Base-by-base conservation (phyloP, 2,888 invertebrate species). In the Netelia virgata region DNA sequence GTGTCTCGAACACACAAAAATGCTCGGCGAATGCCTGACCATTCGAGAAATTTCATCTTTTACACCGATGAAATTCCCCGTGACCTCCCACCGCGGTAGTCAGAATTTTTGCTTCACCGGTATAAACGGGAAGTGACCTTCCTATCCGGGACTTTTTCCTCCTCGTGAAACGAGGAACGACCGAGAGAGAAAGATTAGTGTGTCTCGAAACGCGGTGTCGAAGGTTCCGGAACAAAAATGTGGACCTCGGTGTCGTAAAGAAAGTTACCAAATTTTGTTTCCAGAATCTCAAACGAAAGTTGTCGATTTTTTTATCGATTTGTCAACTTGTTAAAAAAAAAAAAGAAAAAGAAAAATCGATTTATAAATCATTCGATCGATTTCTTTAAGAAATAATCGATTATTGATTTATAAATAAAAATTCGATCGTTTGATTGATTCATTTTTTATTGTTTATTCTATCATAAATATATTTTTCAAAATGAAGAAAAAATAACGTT, bases 161-260 rank as follows among this genome's bases (percentile, higher is more conserved):
- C 28, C 50, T 28, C 28, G 50, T 74, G 47, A 63, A 23, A 61
- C 63, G 47, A 63, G 73, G 28, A 61, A 50, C 43, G 61, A 36
- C 28, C 28, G 10, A 61, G 28, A 61, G 61, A 74, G 28, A 47
- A 63, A 50, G 11, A 61, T 57, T 50, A 74, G 73, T 74, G 11
- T 16, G 47, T 41, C 50, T 28, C 47, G 73, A 61, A 74, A 74
- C 73, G 73, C 28, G 73, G 61, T 63, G 43, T 74, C 50, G 73
- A 16, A 43, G 47, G 63, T 61, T 74, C 41, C 43, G 18, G 9
- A 16, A 43, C 16, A 64, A 64, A 43, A 64, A 64, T 63, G 63
- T 63, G 63, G n/a, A 28, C 16, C 63, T 8, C 63, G 28, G 0
- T 8, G 10, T 28, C 43, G 47, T n/a, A n/a, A n/a, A 61, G 61